These are phyloP conservation scores for Pseudococcus jackbeardsleyi DNA, from an alignment of 2,888 invertebrate genomes.

Conservation along the genomic window DNA sequence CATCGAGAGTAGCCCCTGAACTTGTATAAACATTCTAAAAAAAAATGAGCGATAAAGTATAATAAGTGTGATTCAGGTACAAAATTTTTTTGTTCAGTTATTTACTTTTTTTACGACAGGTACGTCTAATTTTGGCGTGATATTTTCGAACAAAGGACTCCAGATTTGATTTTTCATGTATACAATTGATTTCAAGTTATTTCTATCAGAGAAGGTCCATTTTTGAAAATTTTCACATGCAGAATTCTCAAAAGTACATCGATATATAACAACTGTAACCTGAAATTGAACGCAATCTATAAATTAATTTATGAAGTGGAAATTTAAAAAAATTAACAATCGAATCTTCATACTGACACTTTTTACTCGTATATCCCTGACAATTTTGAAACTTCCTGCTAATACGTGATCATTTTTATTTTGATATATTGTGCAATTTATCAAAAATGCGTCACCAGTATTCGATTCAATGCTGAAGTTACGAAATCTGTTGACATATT, in stretches of 20 bases:
- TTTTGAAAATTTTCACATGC: slow-evolving; percentile 7
- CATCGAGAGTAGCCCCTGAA: background rate
- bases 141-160: background rate
- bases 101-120: background rate
- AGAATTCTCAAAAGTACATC: background rate
- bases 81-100: background rate
- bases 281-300: background rate
- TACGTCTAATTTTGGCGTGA: background rate
- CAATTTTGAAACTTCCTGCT: background rate
- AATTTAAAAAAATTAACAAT: too few species aligned
- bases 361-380: background rate
- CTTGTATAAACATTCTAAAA: background rate
- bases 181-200: background rate
- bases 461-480: background rate
- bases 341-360: background rate
- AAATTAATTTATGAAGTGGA: too few species aligned
- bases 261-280: background rate
- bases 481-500: background rate
- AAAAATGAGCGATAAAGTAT: background rate
- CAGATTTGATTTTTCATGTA: slow-evolving; percentile 13
- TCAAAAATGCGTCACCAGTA: background rate
- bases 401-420: background rate
- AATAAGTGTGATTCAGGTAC: background rate
- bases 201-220: background rate
- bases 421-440: background rate